These are phyloP conservation scores for Leptonema lineaticorne DNA, from an alignment of 1,140 invertebrate species.

Conservation along the genomic window DNA sequence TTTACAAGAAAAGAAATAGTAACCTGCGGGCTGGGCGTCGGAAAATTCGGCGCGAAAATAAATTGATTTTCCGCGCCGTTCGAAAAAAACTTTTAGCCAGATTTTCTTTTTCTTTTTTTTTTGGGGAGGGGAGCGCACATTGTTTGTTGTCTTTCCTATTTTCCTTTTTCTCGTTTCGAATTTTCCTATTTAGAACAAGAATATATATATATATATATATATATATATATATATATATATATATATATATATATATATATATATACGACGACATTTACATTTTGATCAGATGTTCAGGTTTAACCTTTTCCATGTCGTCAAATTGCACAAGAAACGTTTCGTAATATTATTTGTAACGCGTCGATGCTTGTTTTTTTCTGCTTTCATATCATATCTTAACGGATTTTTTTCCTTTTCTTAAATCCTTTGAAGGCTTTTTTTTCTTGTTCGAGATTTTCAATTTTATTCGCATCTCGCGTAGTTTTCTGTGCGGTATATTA, in stretches of 20 bases:
- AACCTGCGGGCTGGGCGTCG: too few species aligned
- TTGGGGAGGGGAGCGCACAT: too few species aligned
- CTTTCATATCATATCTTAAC: background rate
- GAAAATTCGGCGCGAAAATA: slow-evolving; percentile 1
- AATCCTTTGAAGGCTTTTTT: background rate
- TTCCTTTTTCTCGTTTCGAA: background rate
- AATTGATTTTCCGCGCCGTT: slow-evolving; percentile 3
- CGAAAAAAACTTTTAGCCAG: too few species aligned
- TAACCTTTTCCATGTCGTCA: background rate
- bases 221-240: too few species aligned
- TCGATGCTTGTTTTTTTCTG: background rate
- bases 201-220: too few species aligned
- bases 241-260: too few species aligned
- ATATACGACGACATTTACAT: slow-evolving; percentile 10
- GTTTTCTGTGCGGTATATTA: too few species aligned
- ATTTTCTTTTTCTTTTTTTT: too few species aligned
- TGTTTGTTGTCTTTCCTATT: too few species aligned
- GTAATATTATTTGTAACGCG: slow-evolving; percentile 1
- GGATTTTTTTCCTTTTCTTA: background rate
- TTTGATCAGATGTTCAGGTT: slow-evolving; percentile 10
- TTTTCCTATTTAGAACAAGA: too few species aligned
- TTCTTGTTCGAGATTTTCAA: background rate
- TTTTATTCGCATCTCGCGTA: too few species aligned
- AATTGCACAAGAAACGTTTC: background rate
- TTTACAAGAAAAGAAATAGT: too few species aligned